A percentile compares a stretch with the other conserved stretches of the same genome.
Evolutionary conservation across 2,888 invertebrate species (phyloP).

Genomic region (Cancer borealis): DNA sequence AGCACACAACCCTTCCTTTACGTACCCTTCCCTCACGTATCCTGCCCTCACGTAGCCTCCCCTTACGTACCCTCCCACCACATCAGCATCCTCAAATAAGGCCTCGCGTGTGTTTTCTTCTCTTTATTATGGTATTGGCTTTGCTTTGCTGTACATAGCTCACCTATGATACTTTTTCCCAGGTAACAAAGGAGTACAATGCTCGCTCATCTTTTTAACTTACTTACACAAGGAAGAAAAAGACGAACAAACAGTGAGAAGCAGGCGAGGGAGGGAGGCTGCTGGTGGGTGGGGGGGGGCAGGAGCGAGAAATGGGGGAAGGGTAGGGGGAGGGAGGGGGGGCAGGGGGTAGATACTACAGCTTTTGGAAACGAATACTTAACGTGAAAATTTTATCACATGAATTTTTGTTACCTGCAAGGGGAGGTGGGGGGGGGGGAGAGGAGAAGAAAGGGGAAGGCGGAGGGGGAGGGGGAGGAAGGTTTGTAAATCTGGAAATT

Average conservation of each 20-base stretch:
- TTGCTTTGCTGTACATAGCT: background rate
- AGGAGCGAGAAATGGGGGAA: background rate
- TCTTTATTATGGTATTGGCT: background rate
- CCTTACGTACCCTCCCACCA: background rate
- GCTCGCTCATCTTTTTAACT: background rate
- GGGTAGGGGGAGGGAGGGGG: background rate
- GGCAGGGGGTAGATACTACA: background rate
- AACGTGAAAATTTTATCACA: background rate
- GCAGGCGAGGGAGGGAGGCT: background rate
- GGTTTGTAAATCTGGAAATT: conserved; percentile 24
- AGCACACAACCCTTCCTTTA: background rate
- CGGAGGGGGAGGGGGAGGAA: background rate
- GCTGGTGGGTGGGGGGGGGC: background rate
- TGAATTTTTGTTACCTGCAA: conserved; percentile 21
- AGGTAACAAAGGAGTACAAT: background rate
- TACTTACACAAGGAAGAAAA: background rate
- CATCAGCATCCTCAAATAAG: background rate
- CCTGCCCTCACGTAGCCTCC: background rate
- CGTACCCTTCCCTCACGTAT: background rate
- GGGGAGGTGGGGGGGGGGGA: too few species aligned
- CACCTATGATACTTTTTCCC: background rate
- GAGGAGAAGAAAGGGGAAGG: too few species aligned
- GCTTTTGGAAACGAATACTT: background rate
- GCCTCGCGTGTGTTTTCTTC: background rate
- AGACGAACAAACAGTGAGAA: background rate